A percentile compares a stretch with the other conserved stretches of the same genome.
These are phyloP conservation scores for Scolanthus callimorphus DNA, from an alignment of 92 coral and sea anemone species.

Conservation along the genomic window DNA sequence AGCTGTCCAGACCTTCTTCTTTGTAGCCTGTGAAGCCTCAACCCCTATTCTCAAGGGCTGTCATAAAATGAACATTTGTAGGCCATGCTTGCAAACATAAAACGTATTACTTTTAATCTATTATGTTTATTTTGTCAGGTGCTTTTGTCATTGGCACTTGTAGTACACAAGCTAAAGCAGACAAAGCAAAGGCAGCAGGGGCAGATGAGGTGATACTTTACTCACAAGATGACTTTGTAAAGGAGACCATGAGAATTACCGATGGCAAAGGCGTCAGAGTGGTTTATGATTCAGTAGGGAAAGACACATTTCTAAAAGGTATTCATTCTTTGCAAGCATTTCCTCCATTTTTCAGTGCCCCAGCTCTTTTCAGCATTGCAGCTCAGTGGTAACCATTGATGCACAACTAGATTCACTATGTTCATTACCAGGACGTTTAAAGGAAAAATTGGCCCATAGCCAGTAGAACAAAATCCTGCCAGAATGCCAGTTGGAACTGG, in stretches of 20 bases:
- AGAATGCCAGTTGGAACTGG: no score
- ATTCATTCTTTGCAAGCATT: no score
- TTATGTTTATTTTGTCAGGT: conserved; percentile 18
- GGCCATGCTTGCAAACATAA: not conserved
- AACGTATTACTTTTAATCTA: not conserved
- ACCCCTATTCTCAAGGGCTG: not conserved
- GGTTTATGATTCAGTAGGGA: conserved; percentile 67
- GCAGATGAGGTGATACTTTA: conserved; percentile 75
- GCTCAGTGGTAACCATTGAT: no score
- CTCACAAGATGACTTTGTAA: conserved; percentile 65
- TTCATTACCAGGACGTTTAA: no score
- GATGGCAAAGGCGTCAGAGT: conserved; percentile 61
- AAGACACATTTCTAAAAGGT: conserved; percentile 55
- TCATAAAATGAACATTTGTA: no score
- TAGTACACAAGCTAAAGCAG: conserved; percentile 67
- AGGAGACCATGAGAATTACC: conserved; percentile 54
- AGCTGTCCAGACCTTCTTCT: no score
- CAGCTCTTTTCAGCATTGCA: no score
- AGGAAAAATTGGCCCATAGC: no score
- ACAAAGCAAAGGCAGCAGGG: conserved; percentile 53
- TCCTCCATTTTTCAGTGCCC: no score
- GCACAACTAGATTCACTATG: no score
- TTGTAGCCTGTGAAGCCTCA: no score
- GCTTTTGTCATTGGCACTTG: conserved; percentile 73
- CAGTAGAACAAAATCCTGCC: no score